Conservation (phyloP, 2,797 vertebrate genomes). For the Chiroxiphia lanceolata region DNA sequence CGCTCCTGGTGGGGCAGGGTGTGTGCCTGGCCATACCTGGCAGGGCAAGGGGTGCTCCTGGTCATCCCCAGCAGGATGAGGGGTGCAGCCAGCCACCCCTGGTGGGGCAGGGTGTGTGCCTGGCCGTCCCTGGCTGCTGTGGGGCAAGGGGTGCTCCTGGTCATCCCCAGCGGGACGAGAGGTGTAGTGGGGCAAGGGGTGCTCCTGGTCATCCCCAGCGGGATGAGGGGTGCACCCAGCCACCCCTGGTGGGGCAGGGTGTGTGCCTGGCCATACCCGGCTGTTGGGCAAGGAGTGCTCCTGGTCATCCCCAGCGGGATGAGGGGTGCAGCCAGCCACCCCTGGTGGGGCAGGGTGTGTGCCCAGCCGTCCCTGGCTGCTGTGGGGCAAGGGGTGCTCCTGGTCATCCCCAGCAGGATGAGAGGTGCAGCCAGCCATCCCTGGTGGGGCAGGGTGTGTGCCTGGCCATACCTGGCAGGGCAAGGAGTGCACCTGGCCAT, state of each 20-base stretch:
- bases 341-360: no score
- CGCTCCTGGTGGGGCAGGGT: neutral
- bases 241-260: no score
- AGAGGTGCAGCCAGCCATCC: neutral
- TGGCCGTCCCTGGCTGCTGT: neutral
- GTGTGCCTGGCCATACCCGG: no score
- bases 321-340: no score
- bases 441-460: neutral
- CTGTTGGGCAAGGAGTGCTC: neutral
- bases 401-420: neutral
- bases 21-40: no score
- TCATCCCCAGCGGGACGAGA: fast-evolving
- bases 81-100: no score
- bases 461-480: neutral
- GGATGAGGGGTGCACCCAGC: neutral
- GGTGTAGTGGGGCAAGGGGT: neutral
- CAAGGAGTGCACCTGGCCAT: neutral
- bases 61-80: no score
- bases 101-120: no score
- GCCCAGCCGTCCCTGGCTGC: neutral
- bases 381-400: neutral
- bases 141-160: neutral
- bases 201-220: fast-evolving
- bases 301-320: neutral
- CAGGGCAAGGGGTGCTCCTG: no score